Evolutionary conservation across 2,888 invertebrate species (phyloP), one percentile per base, ranked within the genome.

Genomic region (Erebia ligea): DNA sequence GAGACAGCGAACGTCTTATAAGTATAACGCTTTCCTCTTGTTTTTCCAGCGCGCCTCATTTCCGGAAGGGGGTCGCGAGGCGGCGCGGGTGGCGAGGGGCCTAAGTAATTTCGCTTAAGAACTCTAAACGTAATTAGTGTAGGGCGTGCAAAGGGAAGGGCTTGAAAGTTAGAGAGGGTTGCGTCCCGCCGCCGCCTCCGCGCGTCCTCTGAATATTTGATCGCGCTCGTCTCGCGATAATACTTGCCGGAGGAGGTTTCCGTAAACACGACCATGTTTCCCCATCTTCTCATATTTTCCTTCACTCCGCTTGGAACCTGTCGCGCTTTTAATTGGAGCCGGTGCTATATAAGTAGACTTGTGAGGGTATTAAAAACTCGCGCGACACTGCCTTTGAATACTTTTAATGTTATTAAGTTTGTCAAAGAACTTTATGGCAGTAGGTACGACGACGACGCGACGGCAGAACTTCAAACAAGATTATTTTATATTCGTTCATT

Each of bases 121-220:
- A 94, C 94, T 94, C 94, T 95, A 94, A 95, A 95, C 94, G 94
- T 95, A 95, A 95, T 95, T 95, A 95, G 95, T 94, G 94, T 92
- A 92, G 94, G 94, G 94, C 94, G 93, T 92, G 94, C 93, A 91
- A 92, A 93, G 93, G 94, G 94, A 93, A 94, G 94, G 94, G 94
- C 94, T 94, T 94, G 94, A 94, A 93, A 94, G 85, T 92, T 91
- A 88, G 94, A 94, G 94, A 94, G 95, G 95, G 95, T 95, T 95
- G 90, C 87, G 85, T 86, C 86, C 86, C 89, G 81, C 50, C 80
- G 82, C 86, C 86, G 83, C 75, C 76, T 72, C 86, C 82, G 87
- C 89, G 87, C 90, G 89, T 88, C 86, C 88, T 79, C 87, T 91
- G 92, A 91, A 92, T 92, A 93, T 92, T 92, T 92, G 92, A 91